phyloP scores from a whole-genome alignment of 2,113 vertebrate species.

The Microcebus murinus region DNA sequence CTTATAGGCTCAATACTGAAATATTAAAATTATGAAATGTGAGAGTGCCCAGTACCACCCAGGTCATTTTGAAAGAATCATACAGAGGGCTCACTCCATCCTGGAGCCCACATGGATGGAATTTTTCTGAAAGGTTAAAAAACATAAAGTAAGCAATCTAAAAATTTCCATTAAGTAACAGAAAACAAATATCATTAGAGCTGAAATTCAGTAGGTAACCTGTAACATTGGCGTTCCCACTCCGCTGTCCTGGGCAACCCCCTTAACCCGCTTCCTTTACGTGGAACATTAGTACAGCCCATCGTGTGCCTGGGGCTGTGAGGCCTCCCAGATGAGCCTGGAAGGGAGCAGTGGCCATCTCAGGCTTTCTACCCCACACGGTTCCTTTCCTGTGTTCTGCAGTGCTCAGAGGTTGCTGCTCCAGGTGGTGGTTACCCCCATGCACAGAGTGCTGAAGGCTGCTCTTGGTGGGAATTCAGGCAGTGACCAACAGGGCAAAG shows the following conservation, averaged over 20 bases:
- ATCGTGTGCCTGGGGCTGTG: rapidly evolving
- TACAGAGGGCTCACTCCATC: background rate
- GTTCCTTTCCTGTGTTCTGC: background rate
- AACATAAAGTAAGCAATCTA: background rate
- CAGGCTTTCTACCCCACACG: background rate
- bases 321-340: background rate
- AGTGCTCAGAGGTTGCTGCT: too few species aligned
- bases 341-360: rapidly evolving
- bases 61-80: background rate
- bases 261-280: background rate
- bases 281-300: background rate
- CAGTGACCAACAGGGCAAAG: background rate
- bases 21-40: background rate
- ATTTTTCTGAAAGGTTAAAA: background rate
- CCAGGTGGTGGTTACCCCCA: rapidly evolving
- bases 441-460: background rate
- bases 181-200: background rate
- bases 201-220: background rate
- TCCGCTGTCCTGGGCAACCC: too few species aligned
- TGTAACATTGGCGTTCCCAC: rapidly evolving
- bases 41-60: background rate
- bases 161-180: background rate
- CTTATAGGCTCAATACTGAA: background rate
- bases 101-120: background rate
- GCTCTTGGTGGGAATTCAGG: background rate